Conservation (phyloP, 2,888 invertebrate species). For the Crioceris asparagi region DNA sequence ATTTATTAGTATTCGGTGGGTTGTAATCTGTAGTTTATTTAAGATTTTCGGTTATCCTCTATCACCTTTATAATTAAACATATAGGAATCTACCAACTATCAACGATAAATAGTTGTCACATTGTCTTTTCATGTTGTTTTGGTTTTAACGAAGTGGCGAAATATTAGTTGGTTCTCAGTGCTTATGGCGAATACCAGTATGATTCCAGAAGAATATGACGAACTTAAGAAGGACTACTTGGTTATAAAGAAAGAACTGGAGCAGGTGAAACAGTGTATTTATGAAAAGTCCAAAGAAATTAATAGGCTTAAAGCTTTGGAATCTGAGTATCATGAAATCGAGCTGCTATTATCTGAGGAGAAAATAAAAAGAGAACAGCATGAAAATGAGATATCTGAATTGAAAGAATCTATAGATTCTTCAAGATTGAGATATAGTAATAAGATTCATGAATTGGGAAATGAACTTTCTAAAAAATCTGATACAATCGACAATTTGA, state of each 20-base stretch:
- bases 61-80: no score
- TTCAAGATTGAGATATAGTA: constrained; percentile 13
- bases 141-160: background rate
- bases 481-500: constrained; percentile 14
- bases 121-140: background rate
- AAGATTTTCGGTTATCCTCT: background rate
- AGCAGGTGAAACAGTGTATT: constrained; percentile 24
- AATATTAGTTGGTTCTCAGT: background rate
- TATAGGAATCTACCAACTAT: no score
- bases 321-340: constrained; percentile 24
- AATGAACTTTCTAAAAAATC: constrained; percentile 14
- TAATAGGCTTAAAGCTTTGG: constrained; percentile 18
- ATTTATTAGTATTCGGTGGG: background rate
- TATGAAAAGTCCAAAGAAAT: constrained; percentile 24
- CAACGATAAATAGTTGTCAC: background rate
- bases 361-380: constrained; percentile 11
- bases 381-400: constrained; percentile 15
- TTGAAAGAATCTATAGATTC: constrained; percentile 18
- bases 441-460: constrained; percentile 16
- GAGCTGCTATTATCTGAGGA: constrained; percentile 18
- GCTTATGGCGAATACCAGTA: background rate
- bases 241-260: constrained; percentile 17
- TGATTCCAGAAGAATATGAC: constrained; percentile 15
- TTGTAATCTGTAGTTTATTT: background rate
- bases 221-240: constrained; percentile 12